These are phyloP conservation scores for Tangara arthus DNA, from an alignment of 2,797 vertebrate species.

Conservation along the genomic window DNA sequence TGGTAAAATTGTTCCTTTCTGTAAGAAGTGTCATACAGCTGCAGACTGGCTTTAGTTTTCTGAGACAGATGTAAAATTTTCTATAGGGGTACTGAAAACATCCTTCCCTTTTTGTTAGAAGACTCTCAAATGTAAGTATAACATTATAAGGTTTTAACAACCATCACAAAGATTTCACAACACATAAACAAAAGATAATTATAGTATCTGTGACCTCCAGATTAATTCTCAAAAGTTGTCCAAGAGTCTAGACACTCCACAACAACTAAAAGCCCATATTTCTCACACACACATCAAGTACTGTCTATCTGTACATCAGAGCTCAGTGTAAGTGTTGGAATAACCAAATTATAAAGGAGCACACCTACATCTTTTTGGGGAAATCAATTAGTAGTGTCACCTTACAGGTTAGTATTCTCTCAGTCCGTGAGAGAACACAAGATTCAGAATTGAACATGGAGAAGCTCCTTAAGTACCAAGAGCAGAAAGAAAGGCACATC, in stretches of 20 bases:
- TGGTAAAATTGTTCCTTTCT: neutral
- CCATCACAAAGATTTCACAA: neutral
- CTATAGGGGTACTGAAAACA: neutral
- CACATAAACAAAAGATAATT: neutral
- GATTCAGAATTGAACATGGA: neutral
- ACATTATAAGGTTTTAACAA: neutral
- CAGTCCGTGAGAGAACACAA: neutral
- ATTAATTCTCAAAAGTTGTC: neutral
- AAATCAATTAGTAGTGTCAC: neutral
- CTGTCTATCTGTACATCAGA: neutral
- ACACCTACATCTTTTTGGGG: neutral
- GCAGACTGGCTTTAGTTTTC: neutral
- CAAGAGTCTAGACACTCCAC: neutral
- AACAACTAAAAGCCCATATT: neutral
- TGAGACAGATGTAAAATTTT: neutral
- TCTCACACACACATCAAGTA: neutral
- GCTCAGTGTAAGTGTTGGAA: neutral
- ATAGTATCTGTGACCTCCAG: neutral
- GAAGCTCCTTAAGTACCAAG: neutral
- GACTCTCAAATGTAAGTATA: neutral
- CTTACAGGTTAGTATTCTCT: rapidly evolving
- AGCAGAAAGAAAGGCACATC: neutral
- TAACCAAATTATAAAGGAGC: neutral
- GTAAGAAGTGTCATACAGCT: neutral
- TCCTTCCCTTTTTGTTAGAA: neutral